phyloP scores from a whole-genome alignment of 2,888 invertebrate species.

The Amitus sp. region DNA sequence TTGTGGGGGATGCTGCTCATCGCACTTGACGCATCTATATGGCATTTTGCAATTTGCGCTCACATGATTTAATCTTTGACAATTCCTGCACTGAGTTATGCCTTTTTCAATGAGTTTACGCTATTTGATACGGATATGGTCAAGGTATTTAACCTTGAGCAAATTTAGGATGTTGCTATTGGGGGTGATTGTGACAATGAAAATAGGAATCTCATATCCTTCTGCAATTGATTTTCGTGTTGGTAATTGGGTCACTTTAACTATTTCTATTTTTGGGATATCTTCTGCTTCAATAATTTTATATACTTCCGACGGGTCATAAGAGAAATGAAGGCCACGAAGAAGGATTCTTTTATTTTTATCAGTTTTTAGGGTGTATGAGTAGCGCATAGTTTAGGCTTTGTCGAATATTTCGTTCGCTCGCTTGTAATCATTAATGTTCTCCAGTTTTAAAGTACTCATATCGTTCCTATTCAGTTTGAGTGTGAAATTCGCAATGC shows the following conservation, averaged over 20 bases:
- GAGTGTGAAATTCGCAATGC: no score
- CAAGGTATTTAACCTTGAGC: no score
- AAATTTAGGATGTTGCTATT: not conserved
- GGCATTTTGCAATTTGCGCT: conserved; percentile 9
- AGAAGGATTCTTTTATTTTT: not conserved
- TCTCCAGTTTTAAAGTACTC: no score
- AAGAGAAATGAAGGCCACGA: not conserved
- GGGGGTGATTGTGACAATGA: not conserved
- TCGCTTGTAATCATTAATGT: no score
- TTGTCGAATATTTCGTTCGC: no score
- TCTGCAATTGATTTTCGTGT: not conserved
- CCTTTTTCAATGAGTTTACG: conserved; percentile 4
- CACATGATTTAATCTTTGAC: conserved; percentile 19
- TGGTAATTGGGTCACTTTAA: not conserved
- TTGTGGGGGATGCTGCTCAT: not conserved
- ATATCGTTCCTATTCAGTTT: no score
- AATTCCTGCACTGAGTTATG: not conserved
- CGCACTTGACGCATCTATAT: conserved; percentile 21
- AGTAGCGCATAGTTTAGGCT: no score
- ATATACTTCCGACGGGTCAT: not conserved
- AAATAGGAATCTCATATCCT: not conserved
- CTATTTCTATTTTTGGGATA: not conserved
- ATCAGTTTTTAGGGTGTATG: no score
- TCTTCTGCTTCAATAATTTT: not conserved
- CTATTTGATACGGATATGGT: conserved; percentile 3